Conservation (phyloP, 2,113 vertebrate species). For the Leptocoma aspasia region DNA sequence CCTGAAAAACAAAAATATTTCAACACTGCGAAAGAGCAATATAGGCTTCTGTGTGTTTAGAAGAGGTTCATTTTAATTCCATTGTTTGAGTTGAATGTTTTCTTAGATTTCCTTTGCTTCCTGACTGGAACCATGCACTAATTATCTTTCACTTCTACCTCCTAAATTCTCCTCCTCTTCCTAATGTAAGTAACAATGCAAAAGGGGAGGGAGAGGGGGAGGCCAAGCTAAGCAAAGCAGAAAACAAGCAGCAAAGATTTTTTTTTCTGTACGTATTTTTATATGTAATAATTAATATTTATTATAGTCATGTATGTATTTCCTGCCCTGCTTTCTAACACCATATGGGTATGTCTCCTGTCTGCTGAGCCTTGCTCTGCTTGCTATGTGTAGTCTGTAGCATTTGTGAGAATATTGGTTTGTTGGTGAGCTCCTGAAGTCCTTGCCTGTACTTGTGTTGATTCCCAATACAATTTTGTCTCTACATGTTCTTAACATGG, state of each 20-base stretch:
- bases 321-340: conserved; percentile 68
- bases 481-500: background rate
- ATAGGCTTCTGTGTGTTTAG: background rate
- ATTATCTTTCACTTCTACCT: conserved; percentile 63
- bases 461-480: background rate
- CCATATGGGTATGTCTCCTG: conserved; percentile 76
- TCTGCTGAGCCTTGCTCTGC: conserved; percentile 91
- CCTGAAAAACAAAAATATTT: conserved; percentile 5
- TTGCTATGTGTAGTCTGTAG: conserved; percentile 21
- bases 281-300: background rate
- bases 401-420: conserved; percentile 32
- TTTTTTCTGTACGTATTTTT: background rate
- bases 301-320: conserved; percentile 1
- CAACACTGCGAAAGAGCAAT: background rate
- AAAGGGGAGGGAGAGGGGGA: conserved; percentile 25
- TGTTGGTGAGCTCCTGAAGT: background rate
- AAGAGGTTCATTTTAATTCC: conserved; percentile 18
- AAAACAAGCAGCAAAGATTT: background rate
- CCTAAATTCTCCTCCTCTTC: conserved; percentile 69
- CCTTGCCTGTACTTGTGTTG: background rate
- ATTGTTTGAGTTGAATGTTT: conserved; percentile 44
- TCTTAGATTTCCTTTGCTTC: conserved; percentile 41
- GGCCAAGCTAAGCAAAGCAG: conserved; percentile 22
- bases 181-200: conserved; percentile 72
- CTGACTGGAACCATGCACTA: conserved; percentile 53